Conservation (phyloP, 2,797 vertebrate genomes). For the Antrozous pallidus region DNA sequence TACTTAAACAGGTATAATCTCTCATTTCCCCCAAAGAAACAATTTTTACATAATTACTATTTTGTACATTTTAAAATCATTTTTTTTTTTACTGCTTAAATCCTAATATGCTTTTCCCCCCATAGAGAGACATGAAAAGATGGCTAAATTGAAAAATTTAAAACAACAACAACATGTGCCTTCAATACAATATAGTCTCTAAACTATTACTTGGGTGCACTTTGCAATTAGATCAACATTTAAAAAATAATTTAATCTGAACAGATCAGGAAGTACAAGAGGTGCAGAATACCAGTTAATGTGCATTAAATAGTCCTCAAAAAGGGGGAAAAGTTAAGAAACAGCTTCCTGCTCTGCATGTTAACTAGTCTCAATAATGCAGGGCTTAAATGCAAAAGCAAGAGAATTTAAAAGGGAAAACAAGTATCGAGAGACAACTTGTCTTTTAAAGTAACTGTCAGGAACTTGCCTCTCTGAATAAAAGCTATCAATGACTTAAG, state of each 20-base stretch:
- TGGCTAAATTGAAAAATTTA: constrained; percentile 30
- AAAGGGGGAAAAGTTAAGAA: constrained; percentile 54
- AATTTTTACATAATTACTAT: constrained; percentile 55
- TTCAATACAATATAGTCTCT: constrained; percentile 49
- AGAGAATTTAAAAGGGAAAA: constrained; percentile 75
- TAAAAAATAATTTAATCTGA: constrained; percentile 23
- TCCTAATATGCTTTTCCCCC: background rate
- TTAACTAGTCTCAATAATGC: constrained; percentile 77
- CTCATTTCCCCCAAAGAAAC: constrained; percentile 60
- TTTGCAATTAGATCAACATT: constrained; percentile 49
- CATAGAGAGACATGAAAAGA: constrained; percentile 19
- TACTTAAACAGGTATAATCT: constrained; percentile 51
- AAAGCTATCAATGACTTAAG: constrained; percentile 61
- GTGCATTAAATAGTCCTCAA: constrained; percentile 66
- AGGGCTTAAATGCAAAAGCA: constrained; percentile 62
- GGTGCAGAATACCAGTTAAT: constrained; percentile 58
- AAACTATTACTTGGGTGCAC: background rate
- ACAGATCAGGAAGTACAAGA: constrained; percentile 57
- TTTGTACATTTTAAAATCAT: constrained; percentile 45
- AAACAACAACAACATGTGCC: constrained; percentile 20
- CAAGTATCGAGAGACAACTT: constrained; percentile 79
- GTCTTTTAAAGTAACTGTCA: constrained; percentile 79
- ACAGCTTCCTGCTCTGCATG: constrained; percentile 63
- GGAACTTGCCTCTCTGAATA: constrained; percentile 64
- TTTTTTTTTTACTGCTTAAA: constrained; percentile 14